phyloP scores from a whole-genome alignment of 1,140 invertebrate species.

The Parasteatoda tepidariorum region DNA sequence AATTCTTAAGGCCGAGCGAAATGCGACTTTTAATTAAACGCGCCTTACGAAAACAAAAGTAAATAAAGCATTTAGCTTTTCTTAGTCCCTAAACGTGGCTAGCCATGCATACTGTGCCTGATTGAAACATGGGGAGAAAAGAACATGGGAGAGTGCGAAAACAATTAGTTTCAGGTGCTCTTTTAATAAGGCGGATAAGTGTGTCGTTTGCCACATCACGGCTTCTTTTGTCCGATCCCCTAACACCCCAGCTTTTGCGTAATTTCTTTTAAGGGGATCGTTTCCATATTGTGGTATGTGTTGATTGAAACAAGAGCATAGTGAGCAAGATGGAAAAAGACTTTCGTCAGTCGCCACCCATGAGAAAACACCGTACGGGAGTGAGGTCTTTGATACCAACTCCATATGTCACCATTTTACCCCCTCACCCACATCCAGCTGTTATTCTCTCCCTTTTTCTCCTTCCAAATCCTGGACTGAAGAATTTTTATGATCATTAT shows the following conservation, averaged over 20 bases:
- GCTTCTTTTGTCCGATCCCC: conserved; percentile 39
- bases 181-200: conserved; percentile 60
- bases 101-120: not conserved
- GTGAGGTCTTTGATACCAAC: conserved; percentile 1
- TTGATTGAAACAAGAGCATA: not conserved
- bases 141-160: conserved; percentile 2
- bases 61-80: too few relatives aligned
- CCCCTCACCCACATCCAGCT: conserved; percentile 11
- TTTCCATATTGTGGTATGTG: not conserved
- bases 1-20: too few relatives aligned
- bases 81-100: not conserved
- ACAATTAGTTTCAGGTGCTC: conserved; percentile 60
- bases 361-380: not conserved
- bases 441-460: conserved; percentile 29
- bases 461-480: not conserved
- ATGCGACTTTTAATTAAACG: too few relatives aligned
- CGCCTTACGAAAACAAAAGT: too few relatives aligned
- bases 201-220: conserved; percentile 56
- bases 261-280: conserved; percentile 35
- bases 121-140: not conserved
- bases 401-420: conserved; percentile 28
- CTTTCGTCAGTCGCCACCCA: not conserved
- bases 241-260: conserved; percentile 35
- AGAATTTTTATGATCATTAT: not conserved
- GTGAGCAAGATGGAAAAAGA: not conserved